A percentile compares a stretch with the other conserved stretches of the same genome.
phyloP scores from a whole-genome alignment of 2,888 invertebrate genomes.

The Heliconius charithonia region DNA sequence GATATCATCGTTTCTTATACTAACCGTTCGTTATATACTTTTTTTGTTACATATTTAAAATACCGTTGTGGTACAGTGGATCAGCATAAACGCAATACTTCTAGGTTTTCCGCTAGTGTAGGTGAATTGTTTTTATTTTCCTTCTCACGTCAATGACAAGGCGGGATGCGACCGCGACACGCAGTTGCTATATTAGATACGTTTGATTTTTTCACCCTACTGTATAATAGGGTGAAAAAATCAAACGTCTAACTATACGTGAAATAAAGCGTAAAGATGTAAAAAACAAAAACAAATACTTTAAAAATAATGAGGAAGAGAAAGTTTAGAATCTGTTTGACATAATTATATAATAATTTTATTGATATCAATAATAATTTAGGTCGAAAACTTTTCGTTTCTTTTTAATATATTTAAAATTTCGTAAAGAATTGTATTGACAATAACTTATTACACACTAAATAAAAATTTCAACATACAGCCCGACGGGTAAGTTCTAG shows the following conservation, averaged over 20 bases:
- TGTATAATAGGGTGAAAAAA: too few relatives aligned
- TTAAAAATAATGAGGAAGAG: too few relatives aligned
- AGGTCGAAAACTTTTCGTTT: neutral
- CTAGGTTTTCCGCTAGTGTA: neutral
- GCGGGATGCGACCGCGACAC: neutral
- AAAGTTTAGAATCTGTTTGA: too few relatives aligned
- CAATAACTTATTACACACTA: neutral
- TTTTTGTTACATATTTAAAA: neutral
- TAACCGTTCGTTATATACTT: neutral
- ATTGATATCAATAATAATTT: too few relatives aligned
- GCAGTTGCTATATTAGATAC: neutral
- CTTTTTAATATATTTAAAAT: neutral
- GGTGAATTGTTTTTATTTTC: too few relatives aligned
- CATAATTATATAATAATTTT: too few relatives aligned
- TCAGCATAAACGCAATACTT: neutral
- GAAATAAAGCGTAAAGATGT: neutral
- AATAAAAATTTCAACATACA: neutral
- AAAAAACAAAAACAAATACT: too few relatives aligned
- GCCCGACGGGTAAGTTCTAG: constrained; percentile 11
- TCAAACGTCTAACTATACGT: too few relatives aligned
- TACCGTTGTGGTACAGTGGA: neutral
- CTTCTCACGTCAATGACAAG: too few relatives aligned
- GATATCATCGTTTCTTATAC: neutral
- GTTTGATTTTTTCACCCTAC: too few relatives aligned
- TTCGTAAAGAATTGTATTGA: neutral